phyloP scores from a whole-genome alignment of 1,140 invertebrate species.

The Drosophila azteca region DNA sequence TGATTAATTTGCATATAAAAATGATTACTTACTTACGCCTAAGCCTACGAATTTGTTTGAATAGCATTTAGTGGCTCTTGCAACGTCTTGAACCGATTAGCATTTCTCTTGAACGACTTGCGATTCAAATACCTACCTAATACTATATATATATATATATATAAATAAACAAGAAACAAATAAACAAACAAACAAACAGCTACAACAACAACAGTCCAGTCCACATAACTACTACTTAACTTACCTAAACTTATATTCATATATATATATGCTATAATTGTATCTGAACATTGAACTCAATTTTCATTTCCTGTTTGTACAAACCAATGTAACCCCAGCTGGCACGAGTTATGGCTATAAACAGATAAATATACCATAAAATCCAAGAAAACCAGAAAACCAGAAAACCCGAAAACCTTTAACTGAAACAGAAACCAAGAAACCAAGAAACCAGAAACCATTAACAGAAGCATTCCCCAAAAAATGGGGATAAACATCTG shows the following conservation, averaged over 20 bases:
- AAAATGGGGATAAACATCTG: slow-evolving; percentile 2
- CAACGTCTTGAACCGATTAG: slow-evolving; percentile 65
- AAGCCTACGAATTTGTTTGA: slow-evolving; percentile 74
- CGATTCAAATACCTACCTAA: slow-evolving; percentile 15
- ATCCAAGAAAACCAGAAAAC: slow-evolving; percentile 26
- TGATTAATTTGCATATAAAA: slow-evolving; percentile 67
- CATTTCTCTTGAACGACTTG: slow-evolving; percentile 59
- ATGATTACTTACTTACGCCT: slow-evolving; percentile 39
- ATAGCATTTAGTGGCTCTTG: slow-evolving; percentile 78
- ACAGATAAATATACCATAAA: slow-evolving; percentile 26
- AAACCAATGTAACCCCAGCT: slow-evolving; percentile 85
- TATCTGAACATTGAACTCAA: slow-evolving; percentile 56
- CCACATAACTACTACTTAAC: slow-evolving; percentile 10
- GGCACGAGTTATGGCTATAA: slow-evolving; percentile 85
- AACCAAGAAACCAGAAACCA: slow-evolving; percentile 14
- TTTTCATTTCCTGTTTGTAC: slow-evolving; percentile 67
- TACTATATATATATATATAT: slow-evolving; percentile 31
- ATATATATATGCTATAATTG: slow-evolving; percentile 53
- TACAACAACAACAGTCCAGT: neutral
- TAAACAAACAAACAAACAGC: slow-evolving; percentile 6
- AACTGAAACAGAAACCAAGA: slow-evolving; percentile 6
- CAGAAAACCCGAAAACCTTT: slow-evolving; percentile 4
- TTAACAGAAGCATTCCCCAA: slow-evolving; percentile 28
- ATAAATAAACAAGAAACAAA: slow-evolving; percentile 7
- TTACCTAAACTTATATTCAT: slow-evolving; percentile 17